phyloP scores from a whole-genome alignment of 2,797 vertebrate genomes.

The Lagocephalus sceleratus region DNA sequence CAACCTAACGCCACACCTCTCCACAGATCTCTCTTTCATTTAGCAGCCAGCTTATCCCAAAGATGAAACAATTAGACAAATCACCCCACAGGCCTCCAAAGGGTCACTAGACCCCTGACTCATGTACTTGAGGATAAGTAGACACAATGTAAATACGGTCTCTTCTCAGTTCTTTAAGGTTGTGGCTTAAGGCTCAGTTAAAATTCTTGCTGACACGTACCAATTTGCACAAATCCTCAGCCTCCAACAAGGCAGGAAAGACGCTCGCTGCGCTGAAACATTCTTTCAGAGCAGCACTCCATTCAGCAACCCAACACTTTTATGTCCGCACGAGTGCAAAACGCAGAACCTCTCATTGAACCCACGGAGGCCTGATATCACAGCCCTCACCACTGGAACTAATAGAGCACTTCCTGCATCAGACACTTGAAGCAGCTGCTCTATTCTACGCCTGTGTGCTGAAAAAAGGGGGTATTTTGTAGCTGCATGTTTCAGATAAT shows the following conservation, averaged over 20 bases:
- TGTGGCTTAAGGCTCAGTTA: constrained; percentile 9
- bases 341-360: constrained; percentile 45
- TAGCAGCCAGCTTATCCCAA: no score
- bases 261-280: constrained; percentile 18
- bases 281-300: constrained; percentile 28
- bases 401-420: constrained; percentile 73
- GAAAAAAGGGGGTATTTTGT: constrained; percentile 35
- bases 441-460: constrained; percentile 34
- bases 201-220: constrained; percentile 35
- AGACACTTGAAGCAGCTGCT: constrained; percentile 69
- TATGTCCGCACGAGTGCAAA: constrained; percentile 22
- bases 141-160: constrained; percentile 24
- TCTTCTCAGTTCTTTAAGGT: background rate
- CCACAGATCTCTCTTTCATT: no score
- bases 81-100: constrained; percentile 20
- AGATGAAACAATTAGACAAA: constrained; percentile 29
- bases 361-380: constrained; percentile 64
- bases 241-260: constrained; percentile 8
- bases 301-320: constrained; percentile 42
- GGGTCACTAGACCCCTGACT: constrained; percentile 51
- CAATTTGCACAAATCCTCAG: constrained; percentile 5
- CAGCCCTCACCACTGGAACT: constrained; percentile 69
- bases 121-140: constrained; percentile 39
- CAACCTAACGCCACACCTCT: no score
- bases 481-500: constrained; percentile 53